Percentiles rank a stretch among this genome's conserved stretches.
These are phyloP conservation scores for Pseudomugil tenellus DNA, from an alignment of 2,797 vertebrate genomes.

Conservation along the genomic window DNA sequence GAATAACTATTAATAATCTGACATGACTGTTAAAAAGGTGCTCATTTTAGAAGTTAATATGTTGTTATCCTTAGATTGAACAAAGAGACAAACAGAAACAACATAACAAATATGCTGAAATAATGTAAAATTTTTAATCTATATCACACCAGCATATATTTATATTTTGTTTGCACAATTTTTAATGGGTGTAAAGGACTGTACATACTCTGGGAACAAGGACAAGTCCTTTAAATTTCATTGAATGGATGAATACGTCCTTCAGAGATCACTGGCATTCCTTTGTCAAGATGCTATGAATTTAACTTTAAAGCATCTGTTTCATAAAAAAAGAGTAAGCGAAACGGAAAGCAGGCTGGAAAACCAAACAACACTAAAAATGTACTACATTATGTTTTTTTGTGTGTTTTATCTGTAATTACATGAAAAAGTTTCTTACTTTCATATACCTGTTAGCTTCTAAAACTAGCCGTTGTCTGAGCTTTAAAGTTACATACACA, in stretches of 20 bases:
- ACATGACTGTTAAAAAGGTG: not conserved
- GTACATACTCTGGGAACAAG: not conserved
- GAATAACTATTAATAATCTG: not conserved
- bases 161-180: not conserved
- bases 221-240: not conserved
- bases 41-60: not conserved
- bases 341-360: not conserved
- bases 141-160: not conserved
- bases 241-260: not conserved
- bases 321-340: not conserved
- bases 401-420: not conserved
- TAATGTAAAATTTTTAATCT: not conserved
- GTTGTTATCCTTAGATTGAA: not conserved
- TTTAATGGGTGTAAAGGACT: not conserved
- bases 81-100: not conserved
- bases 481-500: not conserved
- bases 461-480: not conserved
- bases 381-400: not conserved
- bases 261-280: not conserved
- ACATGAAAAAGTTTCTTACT: not conserved
- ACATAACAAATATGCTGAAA: not conserved
- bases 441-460: not conserved
- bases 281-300: not conserved
- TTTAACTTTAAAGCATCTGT: not conserved
- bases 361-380: not conserved